Base-by-base conservation (phyloP, 2,113 vertebrate species). In the Smithornis capensis region DNA sequence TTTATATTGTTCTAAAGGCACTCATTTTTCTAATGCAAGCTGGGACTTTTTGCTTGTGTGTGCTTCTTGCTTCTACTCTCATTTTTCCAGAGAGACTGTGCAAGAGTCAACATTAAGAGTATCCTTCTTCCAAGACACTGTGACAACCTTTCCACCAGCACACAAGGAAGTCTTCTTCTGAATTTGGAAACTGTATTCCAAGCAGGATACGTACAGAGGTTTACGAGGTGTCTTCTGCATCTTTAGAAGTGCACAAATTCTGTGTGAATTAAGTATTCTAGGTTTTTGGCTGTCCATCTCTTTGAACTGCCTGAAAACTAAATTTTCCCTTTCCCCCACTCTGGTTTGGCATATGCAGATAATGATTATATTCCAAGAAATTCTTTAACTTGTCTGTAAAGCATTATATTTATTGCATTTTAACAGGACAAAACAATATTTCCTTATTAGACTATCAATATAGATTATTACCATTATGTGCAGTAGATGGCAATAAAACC, bases 401-500 rank as follows among this genome's bases (percentile, higher is more conserved):
- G 80, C 52, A 71, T 65, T 24, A 33, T 74, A 93, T 69, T 89
- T 90, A 87, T 53, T 88, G 38, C 29, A 42, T 81, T 94, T 95
- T 94, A 91, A 86, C 31, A 50, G 60, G 33, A 80, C 53, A 55
- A 40, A 79, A 47, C 10, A 80, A 35, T 69, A 83, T 89, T 91
- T 95, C 77, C 62, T 59, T 92, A 86, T 92, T 90, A 79, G 68
- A 70, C 50, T 88, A 90, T 70, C 76, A 82, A 11, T 90, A 69
- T 15, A 86, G 31, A 90, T 94, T 83, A 95, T 94, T 95, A 91
- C 59, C 45, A 60, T 84, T 90, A 86, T n/a, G 45, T 79, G 56
- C 69, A 53, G 86, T 94, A 95, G 87, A 79, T 93, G 87, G 86
- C 71, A 96, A 96, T 94, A 95, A 96, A 97, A 70, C 44, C 60